Evolutionary conservation across 2,797 vertebrate genomes (phyloP), one percentile per base, ranked within the genome.

Genomic region (Menidia menidia): DNA sequence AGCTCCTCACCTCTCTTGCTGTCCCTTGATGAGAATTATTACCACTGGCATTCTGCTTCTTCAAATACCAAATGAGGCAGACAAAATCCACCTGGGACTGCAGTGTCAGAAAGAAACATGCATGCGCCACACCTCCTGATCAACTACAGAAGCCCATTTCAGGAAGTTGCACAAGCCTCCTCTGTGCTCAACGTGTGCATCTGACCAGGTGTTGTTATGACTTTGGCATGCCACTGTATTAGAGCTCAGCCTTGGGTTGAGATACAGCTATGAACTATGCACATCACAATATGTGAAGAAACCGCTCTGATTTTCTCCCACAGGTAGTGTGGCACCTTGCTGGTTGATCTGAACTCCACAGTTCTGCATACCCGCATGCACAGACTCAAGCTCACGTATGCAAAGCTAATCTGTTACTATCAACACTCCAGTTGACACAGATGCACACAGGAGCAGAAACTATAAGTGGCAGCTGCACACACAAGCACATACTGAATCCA

Each of bases 31-130:
- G 83, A 73, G 64, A 74, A 68, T 48, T 65, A 72, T 88, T 69
- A 80, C 70, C 50, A 19, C 77, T 58, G 55, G 58, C 78, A 64
- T 71, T 79, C 62, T 73, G 67, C 68, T 60, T 63, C 72, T 60
- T 80, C 75, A 76, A 87, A 87, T 83, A 80, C 65, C 44, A 80
- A 86, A 87, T 81, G 65, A 88, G 64, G 55, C 52, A 5, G 57
- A 70, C 60, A 68, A 83, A 81, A 78, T 85, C 68, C 81, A 81
- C 65, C 75, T 61, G 73, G 75, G 80, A 82, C 71, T 64, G 63
- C 66, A 71, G 3, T 65, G 70, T 86, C 75, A 72, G 72, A 75
- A 41, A 50, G 60, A 77, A 82, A 80, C 63, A 71, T 44, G 30
- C 55, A 45, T 58, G 14, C 14, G 33, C 51, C 31, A 30, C 42